phyloP scores from a whole-genome alignment of 2,797 vertebrate species.

The Sandelia bainsii region DNA sequence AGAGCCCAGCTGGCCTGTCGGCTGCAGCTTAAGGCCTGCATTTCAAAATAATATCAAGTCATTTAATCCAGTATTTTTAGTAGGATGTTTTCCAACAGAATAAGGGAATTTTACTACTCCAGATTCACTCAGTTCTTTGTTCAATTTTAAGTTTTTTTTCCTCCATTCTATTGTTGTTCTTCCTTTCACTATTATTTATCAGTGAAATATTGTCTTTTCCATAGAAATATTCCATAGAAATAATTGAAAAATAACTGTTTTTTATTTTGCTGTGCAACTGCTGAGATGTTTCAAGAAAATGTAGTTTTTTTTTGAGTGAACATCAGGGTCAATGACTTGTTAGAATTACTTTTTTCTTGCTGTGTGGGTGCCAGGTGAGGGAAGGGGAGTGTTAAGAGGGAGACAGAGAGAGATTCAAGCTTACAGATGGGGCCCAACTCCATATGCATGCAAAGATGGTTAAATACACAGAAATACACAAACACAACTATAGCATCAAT shows the following conservation, averaged over 20 bases:
- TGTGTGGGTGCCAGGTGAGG: constrained; percentile 51
- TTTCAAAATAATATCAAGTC: constrained; percentile 64
- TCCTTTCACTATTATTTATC: not conserved
- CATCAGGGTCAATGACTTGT: not conserved
- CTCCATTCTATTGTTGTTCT: not conserved
- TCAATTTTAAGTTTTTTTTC: not conserved
- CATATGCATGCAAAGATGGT: constrained; percentile 36
- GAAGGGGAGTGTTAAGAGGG: constrained; percentile 33
- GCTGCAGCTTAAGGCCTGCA: constrained; percentile 52
- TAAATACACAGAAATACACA: constrained; percentile 27
- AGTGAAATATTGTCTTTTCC: not conserved
- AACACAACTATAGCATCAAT: constrained; percentile 28
- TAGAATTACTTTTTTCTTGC: constrained; percentile 21
- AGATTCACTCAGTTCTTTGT: not conserved
- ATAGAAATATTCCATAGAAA: no score
- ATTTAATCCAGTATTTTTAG: constrained; percentile 47
- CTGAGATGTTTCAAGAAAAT: not conserved
- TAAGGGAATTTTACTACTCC: constrained; percentile 26
- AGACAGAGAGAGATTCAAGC: constrained; percentile 45
- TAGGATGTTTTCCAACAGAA: constrained; percentile 20
- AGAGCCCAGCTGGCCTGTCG: constrained; percentile 66
- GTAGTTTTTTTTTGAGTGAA: not conserved
- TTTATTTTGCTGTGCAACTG: not conserved
- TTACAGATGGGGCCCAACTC: constrained; percentile 68
- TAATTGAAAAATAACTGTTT: not conserved